Base-by-base conservation (phyloP, 2,113 vertebrate genomes). In the Muntiacus muntjak region DNA sequence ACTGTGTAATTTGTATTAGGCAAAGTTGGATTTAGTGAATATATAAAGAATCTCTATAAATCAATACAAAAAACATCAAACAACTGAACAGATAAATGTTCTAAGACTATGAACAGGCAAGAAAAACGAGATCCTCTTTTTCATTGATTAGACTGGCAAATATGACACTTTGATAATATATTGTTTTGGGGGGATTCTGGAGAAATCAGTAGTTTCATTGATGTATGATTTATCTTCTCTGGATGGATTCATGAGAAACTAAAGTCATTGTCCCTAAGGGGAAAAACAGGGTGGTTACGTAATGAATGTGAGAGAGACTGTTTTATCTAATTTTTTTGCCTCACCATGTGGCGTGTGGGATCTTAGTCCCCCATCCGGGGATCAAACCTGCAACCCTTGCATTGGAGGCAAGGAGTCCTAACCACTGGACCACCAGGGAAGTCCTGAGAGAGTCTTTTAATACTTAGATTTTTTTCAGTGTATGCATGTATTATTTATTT, bases 31-130 rank as follows among this genome's bases (percentile, higher is more conserved):
- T 57, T 58, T 97, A 11, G 9, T 87, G 43, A 88, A 21, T 96
- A 89, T 82, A 43, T 58, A 84, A 89, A 94, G 50, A 88, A 58
- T 84, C 83, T 40, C 64, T 81, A 60, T 40, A 88, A 97, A 78
- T 89, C 19, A 82, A 85, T 54, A 84, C 12, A 74, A 62, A 58
- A 52, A 84, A 81, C 58, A 36, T 45, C 33, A 40, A 81, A 67
- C 2, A 55, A 67, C 14, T 79, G 21, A 84, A 40, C 28, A 90
- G 45, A 36, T 79, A 95, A 67, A 40, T 81, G 17, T 74, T 40
- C 43, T 64, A 28, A 67, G 57, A 84, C 12, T 45, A 81, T 12
- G 1, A 86, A 40, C 6, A 43, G 30, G 5, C 7, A 40, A 82
- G 82, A 52, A 50, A 88, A 89, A 57, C 6, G 1, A 71, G 50